These are phyloP conservation scores for Drosophila repleta DNA, from an alignment of 1,140 invertebrate genomes.

Conservation along the genomic window DNA sequence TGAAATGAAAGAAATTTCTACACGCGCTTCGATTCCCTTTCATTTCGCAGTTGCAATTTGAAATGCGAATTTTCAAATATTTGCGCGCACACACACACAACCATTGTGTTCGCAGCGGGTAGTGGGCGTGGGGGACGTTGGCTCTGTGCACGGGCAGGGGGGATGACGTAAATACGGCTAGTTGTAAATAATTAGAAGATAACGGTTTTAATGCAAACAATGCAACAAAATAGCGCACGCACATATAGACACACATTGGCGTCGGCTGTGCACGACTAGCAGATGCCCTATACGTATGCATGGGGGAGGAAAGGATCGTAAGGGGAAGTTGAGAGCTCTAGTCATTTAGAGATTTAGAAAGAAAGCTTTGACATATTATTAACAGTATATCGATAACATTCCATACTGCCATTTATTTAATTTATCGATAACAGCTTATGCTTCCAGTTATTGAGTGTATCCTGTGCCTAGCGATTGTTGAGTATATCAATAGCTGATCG, in stretches of 20 bases:
- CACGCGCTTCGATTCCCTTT: background rate
- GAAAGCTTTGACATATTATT: no score
- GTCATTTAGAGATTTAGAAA: no score
- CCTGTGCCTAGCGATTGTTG: no score
- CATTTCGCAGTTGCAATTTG: background rate
- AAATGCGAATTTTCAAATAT: slow-evolving; percentile 8
- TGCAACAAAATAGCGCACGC: slow-evolving; percentile 17
- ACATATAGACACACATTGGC: no score
- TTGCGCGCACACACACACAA: background rate
- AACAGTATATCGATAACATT: background rate
- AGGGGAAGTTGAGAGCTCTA: no score
- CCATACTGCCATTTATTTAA: no score
- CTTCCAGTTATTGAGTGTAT: no score
- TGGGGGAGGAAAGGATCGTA: no score
- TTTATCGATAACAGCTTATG: no score
- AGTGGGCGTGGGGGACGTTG: background rate
- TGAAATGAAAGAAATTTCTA: slow-evolving; percentile 1
- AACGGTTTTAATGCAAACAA: slow-evolving; percentile 56
- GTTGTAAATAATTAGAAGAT: slow-evolving; percentile 77
- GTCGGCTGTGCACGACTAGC: background rate
- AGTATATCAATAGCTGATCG: no score
- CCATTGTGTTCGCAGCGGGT: background rate
- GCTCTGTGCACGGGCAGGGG: background rate
- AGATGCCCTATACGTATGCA: background rate
- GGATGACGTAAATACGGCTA: slow-evolving; percentile 41